Percentiles rank a stretch among this genome's conserved stretches.
These are phyloP conservation scores for Nasonia longicornis DNA, from an alignment of 1,140 invertebrate genomes.

Conservation along the genomic window DNA sequence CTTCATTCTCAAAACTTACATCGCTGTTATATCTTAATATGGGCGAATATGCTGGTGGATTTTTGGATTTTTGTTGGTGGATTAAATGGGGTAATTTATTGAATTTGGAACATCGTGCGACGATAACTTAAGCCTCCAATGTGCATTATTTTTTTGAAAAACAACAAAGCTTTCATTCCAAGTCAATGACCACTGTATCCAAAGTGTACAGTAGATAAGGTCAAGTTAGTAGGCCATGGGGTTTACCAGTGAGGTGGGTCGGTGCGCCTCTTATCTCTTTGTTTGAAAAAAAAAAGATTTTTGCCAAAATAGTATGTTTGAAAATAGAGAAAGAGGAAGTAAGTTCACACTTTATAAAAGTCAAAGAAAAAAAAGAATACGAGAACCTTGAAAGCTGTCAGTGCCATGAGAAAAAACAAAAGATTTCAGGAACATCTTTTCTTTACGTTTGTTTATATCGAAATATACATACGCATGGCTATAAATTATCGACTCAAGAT, in stretches of 20 bases:
- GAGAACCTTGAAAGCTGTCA: conserved; percentile 47
- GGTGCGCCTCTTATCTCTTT: conserved; percentile 61
- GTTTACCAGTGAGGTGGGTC: conserved; percentile 63
- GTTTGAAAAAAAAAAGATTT: not conserved
- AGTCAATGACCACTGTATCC: not conserved
- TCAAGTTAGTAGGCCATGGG: conserved; percentile 64
- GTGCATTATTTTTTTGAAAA: not conserved
- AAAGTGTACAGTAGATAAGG: conserved; percentile 22
- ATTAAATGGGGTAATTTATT: not conserved
- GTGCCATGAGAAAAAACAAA: conserved; percentile 39
- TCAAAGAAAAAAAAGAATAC: conserved; percentile 14
- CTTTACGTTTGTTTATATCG: conserved; percentile 31
- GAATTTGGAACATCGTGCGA: not conserved
- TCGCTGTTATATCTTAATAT: not conserved
- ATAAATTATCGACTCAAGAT: conserved; percentile 21
- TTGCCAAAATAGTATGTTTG: conserved; percentile 27
- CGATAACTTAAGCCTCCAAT: not conserved
- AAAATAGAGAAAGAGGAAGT: conserved; percentile 35
- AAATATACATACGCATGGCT: conserved; percentile 34
- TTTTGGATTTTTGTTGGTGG: not conserved
- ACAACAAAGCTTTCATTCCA: not conserved
- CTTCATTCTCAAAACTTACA: not conserved
- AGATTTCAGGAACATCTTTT: conserved; percentile 26
- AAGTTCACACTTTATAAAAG: conserved; percentile 22
- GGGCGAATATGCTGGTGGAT: too few relatives aligned